Evolutionary conservation across 1,140 invertebrate species (phyloP), one percentile per base, ranked within the genome.

Genomic region (Centruroides vittatus): DNA sequence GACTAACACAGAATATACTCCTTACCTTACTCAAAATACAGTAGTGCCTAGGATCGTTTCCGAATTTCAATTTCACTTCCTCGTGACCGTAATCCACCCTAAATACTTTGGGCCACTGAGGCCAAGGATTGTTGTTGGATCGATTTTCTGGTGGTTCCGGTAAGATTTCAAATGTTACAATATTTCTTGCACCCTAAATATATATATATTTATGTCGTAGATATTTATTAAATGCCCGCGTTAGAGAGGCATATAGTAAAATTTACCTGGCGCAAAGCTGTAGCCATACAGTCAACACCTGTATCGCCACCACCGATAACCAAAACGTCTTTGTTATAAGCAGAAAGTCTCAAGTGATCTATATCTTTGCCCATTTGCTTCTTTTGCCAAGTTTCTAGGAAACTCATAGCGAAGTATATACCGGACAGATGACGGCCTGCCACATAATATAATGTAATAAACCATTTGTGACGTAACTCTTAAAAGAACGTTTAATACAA

Each of bases 251-350:
- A n/a, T n/a, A n/a, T n/a, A 49, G n/a, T 51, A n/a, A n/a, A 6
- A 13, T 11, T 5, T 67, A 84, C 84, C 75, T 98, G 93, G 69
- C 96, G 81, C 11, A 98, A 79, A 4, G 93, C 94, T 3, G 96
- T 99, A 49, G 89, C 96, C 74, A 99, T 98, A 71, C 96, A 99
- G 80, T 99, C 96, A 76, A 91, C 95, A 0, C 96, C 96, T n/a
- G 96, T 99, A 73, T 99, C 96, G 36, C 96, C 96, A 11, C 96
- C 96, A 34, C 96, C 96, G 68, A 99, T 94, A 60, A 99, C 84
- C 64, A 99, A 84, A 5, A 99, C 93, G 75, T 96, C 80, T 74
- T 97, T 98, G 68, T 88, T 89, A 71, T 93, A 88, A 13, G 96
- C 95, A 50, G 84, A 80, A 47, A 90, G 79, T 52, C 81, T 70